Evolutionary conservation across 1,140 invertebrate species (phyloP).

Genomic region (Sesamia nonagrioides): DNA sequence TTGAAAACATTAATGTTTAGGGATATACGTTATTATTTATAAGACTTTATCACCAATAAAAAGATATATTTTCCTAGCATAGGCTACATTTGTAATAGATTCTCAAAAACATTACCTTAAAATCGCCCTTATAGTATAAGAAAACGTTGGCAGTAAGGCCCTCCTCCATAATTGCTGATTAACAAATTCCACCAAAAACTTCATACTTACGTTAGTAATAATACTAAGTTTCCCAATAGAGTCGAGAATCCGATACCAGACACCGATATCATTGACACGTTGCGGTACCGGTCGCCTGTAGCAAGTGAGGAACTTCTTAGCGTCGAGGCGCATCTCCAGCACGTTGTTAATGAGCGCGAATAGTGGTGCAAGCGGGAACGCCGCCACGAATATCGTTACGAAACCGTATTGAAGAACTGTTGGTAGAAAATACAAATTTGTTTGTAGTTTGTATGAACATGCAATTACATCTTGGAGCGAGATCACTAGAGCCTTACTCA

Average conservation of each 20-base stretch:
- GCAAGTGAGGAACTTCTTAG: constrained; percentile 94
- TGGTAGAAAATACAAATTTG: not conserved
- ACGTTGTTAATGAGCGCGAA: constrained; percentile 96
- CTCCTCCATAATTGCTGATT: no score
- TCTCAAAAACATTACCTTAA: no score
- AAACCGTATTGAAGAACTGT: constrained; percentile 96
- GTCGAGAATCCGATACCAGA: constrained; percentile 97
- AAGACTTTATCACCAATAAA: no score
- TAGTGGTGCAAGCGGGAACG: constrained; percentile 95
- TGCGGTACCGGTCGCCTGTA: constrained; percentile 95
- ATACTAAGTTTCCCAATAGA: constrained; percentile 96
- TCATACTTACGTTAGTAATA: constrained; percentile 95
- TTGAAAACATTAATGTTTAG: no score
- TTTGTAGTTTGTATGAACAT: no score
- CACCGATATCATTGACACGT: constrained; percentile 95
- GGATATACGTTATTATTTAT: no score
- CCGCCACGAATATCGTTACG: constrained; percentile 96
- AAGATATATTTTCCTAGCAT: no score
- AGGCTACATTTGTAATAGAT: no score
- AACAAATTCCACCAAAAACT: not conserved
- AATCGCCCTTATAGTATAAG: no score
- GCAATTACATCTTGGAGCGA: no score
- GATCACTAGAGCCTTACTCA: constrained; percentile 87
- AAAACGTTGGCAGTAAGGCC: no score
- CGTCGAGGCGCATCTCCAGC: constrained; percentile 96